Conservation (phyloP, 2,113 vertebrate genomes). For the Plotosus lineatus region DNA sequence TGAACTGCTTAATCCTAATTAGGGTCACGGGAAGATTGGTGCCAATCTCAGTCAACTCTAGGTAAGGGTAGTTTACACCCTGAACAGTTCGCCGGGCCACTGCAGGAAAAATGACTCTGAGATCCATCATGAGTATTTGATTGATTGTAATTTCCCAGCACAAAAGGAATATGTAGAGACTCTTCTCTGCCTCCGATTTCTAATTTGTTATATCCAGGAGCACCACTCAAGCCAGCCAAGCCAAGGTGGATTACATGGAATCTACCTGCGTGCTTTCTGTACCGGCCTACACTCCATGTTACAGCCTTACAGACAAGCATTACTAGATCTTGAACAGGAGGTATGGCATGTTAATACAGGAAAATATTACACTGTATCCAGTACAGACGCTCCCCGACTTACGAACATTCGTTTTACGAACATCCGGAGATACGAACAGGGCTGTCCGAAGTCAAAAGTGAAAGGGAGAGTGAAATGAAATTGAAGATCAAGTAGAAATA, state of each 20-base stretch:
- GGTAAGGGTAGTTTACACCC: too few species aligned
- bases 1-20: too few species aligned
- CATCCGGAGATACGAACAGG: too few species aligned
- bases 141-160: not conserved
- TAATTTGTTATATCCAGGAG: slow-evolving; percentile 73
- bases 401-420: too few species aligned
- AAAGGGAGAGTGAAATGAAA: too few species aligned
- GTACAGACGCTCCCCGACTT: too few species aligned
- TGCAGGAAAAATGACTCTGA: not conserved
- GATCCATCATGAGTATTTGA: not conserved
- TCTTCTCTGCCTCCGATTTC: not conserved
- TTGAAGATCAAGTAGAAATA: too few species aligned
- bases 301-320: slow-evolving; percentile 91
- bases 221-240: slow-evolving; percentile 81
- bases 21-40: too few species aligned
- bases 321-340: slow-evolving; percentile 96
- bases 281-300: slow-evolving; percentile 91
- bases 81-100: too few species aligned
- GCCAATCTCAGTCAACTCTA: too few species aligned
- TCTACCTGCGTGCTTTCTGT: slow-evolving; percentile 94
- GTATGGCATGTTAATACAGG: slow-evolving; percentile 62
- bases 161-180: not conserved
- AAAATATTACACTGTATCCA: not conserved
- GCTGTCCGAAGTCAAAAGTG: too few species aligned
- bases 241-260: slow-evolving; percentile 86